Base-by-base conservation (phyloP, 92 coral and sea anemone genomes). In the Phenganax stokvisi region DNA sequence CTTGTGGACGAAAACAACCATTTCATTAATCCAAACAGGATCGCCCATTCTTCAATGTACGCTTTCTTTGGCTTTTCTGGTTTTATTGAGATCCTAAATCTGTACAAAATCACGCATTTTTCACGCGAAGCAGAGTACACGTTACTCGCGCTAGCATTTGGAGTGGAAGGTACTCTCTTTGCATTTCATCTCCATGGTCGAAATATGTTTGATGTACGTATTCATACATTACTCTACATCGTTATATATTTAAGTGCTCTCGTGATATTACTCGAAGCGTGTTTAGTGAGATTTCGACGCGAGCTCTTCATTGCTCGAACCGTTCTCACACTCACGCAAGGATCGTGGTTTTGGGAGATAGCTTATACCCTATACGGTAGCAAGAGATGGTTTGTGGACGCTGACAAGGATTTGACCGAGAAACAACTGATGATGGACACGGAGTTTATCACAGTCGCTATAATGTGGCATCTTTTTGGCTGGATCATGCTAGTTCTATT, bases 321-420 rank as follows among this genome's bases (percentile, higher is more conserved):
- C 65, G 85, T 87, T 82, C 79, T 92, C 51, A 51, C 84, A 15
- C 82, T 89, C 29, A 63, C 90, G 12, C 97, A 92, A 77, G 97
- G 97, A 1, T 76, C 96, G 15, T 92, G 97, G 97, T 92, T 92
- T 86, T 87, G 83, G 77, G 97, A 93, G 73, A 86, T 91, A 54
- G 92, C 89, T 51, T 91, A 88, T 63, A 91, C 88, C 60, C 87
- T 93, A 25, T 89, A 93, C 74, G 93, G 96, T 28, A 81, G 87
- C 1, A 65, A 77, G 12, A 89, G 86, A 4, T 90, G 96, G 96
- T 44, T 63, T 63, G 27, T 2, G 44, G 15, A 58, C 13, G 72
- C 54, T 8, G 74, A 17, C 1, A 51, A 4, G 37, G 51, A 79
- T 4, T 29, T 79, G 62, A 44, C 83, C 1, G 61, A 79, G 52